phyloP scores from a whole-genome alignment of 2,797 vertebrate species.

The Microctenopoma lineatum region DNA sequence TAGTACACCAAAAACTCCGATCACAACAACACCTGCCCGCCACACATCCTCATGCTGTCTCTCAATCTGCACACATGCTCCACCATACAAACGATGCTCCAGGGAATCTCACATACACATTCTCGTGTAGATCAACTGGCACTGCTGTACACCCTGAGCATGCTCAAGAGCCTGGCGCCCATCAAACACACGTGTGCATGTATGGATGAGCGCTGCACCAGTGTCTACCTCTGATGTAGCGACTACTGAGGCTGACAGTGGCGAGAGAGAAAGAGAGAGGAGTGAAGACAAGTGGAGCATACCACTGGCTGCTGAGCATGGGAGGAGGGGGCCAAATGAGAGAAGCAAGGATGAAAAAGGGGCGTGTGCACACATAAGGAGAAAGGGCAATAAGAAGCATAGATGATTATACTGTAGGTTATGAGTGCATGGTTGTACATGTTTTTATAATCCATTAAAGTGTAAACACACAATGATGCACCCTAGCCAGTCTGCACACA shows the following conservation, averaged over 20 bases:
- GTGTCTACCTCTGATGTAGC: constrained; percentile 49
- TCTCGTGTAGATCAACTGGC: constrained; percentile 27
- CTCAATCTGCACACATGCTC: constrained; percentile 61
- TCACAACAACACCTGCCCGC: constrained; percentile 72
- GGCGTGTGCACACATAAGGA: constrained; percentile 32
- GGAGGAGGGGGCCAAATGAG: constrained; percentile 46
- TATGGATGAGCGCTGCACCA: constrained; percentile 49
- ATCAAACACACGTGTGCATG: constrained; percentile 30
- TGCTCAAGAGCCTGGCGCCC: constrained; percentile 12
- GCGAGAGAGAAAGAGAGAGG: constrained; percentile 5
- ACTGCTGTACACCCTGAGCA: constrained; percentile 10
- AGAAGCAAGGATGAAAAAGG: constrained; percentile 25
- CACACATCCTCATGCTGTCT: constrained; percentile 64
- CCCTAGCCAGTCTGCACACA: constrained; percentile 9
- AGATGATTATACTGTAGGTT: constrained; percentile 20
- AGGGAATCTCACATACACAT: constrained; percentile 46
- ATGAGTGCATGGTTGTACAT: constrained; percentile 13
- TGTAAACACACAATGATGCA: background rate
- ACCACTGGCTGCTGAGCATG: constrained; percentile 65
- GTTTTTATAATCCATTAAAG: constrained; percentile 23
- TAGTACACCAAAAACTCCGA: constrained; percentile 63
- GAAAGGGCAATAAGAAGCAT: constrained; percentile 22
- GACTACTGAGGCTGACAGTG: constrained; percentile 57
- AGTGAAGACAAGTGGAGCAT: constrained; percentile 63
- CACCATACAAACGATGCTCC: constrained; percentile 39